A percentile compares a stretch with the other conserved stretches of the same genome.
These are phyloP conservation scores for Troglohyphantes excavatus DNA, from an alignment of 2,888 invertebrate genomes.

Conservation along the genomic window DNA sequence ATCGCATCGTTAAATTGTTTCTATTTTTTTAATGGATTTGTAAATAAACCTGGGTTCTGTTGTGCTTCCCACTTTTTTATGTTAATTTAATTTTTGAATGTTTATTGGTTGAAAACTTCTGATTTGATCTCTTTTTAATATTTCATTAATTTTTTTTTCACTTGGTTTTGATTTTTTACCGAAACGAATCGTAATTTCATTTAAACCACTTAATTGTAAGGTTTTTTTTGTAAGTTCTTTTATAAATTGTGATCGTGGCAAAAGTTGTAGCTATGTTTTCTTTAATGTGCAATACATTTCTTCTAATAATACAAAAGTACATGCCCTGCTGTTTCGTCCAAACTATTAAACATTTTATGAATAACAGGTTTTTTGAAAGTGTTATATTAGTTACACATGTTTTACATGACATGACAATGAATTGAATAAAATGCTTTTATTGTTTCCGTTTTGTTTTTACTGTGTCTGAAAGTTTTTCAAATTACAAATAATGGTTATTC, in stretches of 20 bases:
- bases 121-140: constrained; percentile 7
- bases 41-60: too few species aligned
- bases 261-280: constrained; percentile 39
- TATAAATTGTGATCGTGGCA: constrained; percentile 41
- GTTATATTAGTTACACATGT: constrained; percentile 33
- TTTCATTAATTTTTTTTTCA: neutral
- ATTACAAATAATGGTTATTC: too few species aligned
- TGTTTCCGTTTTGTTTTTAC: constrained; percentile 9
- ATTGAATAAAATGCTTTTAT: constrained; percentile 71
- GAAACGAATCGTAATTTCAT: neutral
- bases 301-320: constrained; percentile 54
- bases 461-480: neutral
- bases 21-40: too few species aligned
- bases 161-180: neutral
- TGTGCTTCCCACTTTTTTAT: neutral
- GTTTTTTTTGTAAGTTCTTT: neutral
- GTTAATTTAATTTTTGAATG: neutral
- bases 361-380: constrained; percentile 56
- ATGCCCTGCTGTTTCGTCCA: constrained; percentile 77
- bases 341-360: constrained; percentile 54
- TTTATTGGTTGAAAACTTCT: constrained; percentile 2
- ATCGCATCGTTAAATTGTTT: too few species aligned
- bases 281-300: constrained; percentile 57
- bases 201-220: neutral
- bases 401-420: constrained; percentile 58